These are phyloP conservation scores for Cyclophora punctaria DNA, from an alignment of 2,888 invertebrate genomes.

Conservation along the genomic window DNA sequence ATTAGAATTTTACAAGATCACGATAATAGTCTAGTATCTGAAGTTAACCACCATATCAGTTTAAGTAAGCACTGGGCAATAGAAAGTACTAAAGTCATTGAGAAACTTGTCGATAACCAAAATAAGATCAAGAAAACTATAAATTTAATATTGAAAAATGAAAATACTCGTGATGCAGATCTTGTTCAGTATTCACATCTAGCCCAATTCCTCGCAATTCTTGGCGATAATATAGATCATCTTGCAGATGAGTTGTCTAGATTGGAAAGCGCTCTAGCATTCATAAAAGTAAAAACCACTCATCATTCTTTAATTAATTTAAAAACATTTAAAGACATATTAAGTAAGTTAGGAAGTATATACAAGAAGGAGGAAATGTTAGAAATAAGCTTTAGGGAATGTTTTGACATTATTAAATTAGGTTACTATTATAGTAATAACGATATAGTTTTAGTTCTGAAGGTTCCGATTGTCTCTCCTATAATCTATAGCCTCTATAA, in stretches of 20 bases:
- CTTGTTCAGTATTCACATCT: conserved; percentile 7
- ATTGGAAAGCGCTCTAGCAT: conserved; percentile 1
- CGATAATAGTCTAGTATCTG: conserved; percentile 11
- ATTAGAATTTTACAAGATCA: conserved; percentile 14
- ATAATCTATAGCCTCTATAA: conserved; percentile 3
- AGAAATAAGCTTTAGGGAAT: conserved; percentile 13
- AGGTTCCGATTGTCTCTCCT: conserved; percentile 4
- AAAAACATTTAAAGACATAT: conserved; percentile 5
- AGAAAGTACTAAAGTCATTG: conserved; percentile 1
- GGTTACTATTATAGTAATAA: conserved; percentile 1
- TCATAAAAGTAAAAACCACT: background rate
- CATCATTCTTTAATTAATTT: conserved; percentile 1
- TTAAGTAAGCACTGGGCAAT: conserved; percentile 15
- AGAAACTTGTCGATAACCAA: conserved; percentile 8
- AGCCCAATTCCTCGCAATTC: conserved; percentile 3
- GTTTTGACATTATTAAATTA: conserved; percentile 11
- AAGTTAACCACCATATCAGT: conserved; percentile 19
- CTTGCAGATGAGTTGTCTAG: background rate
- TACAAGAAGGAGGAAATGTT: conserved; percentile 14
- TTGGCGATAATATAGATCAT: background rate
- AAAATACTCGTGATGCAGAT: background rate
- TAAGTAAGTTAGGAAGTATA: conserved; percentile 9
- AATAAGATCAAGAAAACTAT: conserved; percentile 6
- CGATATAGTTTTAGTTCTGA: conserved; percentile 1
- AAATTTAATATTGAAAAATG: conserved; percentile 4